Evolutionary conservation across 2,888 invertebrate genomes (phyloP).

Genomic region (Schizotus pectinicornis): DNA sequence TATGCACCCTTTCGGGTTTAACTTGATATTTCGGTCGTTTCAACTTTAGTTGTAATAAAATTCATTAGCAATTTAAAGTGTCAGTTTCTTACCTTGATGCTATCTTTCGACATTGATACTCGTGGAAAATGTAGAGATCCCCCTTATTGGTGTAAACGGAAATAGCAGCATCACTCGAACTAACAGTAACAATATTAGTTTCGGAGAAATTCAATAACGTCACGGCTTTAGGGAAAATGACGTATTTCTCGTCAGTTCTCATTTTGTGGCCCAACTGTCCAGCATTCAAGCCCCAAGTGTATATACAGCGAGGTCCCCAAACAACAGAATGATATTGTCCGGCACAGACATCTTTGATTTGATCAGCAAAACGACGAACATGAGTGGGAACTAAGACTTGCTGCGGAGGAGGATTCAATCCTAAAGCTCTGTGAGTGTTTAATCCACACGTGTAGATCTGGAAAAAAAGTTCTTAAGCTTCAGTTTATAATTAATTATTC

Average conservation of each 20-base stretch:
- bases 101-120: slow-evolving; percentile 73
- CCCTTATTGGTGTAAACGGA: slow-evolving; percentile 69
- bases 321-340: slow-evolving; percentile 76
- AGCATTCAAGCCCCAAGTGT: slow-evolving; percentile 81
- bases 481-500: too few species aligned
- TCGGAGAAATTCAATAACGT: slow-evolving; percentile 47
- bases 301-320: slow-evolving; percentile 67
- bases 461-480: too few species aligned
- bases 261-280: slow-evolving; percentile 80
- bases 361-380: slow-evolving; percentile 52
- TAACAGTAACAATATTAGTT: slow-evolving; percentile 57
- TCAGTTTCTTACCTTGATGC: slow-evolving; percentile 61
- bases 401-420: slow-evolving; percentile 62
- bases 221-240: slow-evolving; percentile 62
- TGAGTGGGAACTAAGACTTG: slow-evolving; percentile 58
- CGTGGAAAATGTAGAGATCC: slow-evolving; percentile 73
- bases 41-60: slow-evolving; percentile 2
- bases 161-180: slow-evolving; percentile 72
- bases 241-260: slow-evolving; percentile 50
- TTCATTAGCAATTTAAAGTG: neutral
- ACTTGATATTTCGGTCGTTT: too few species aligned
- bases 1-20: too few species aligned
- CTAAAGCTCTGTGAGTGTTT: slow-evolving; percentile 71
- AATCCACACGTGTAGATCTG: slow-evolving; percentile 69
- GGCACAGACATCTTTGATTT: slow-evolving; percentile 65